Evolutionary conservation across 2,113 vertebrate genomes (phyloP).

Genomic region (Thryonomys swinderianus): DNA sequence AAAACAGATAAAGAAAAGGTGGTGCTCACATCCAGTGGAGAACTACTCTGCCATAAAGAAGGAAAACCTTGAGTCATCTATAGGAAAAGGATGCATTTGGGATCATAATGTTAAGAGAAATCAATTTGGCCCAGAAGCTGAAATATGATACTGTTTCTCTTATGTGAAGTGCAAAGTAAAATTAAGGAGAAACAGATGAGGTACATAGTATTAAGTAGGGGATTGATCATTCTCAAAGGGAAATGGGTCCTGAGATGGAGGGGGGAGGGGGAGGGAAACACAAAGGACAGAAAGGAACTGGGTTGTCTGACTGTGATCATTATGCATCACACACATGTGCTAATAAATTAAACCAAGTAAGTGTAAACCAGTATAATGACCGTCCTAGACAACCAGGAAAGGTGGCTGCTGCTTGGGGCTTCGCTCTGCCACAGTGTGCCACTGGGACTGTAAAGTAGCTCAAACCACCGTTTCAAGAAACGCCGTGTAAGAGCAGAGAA

Average conservation of each 20-base stretch:
- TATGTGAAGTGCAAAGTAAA: not conserved
- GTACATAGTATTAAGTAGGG: not conserved
- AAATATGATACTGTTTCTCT: not conserved
- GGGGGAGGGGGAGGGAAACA: not conserved
- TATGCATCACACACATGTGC: not conserved
- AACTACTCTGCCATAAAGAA: not conserved
- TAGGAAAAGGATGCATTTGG: not conserved
- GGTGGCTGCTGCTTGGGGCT: not conserved
- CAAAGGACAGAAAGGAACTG: not conserved
- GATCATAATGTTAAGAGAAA: not conserved
- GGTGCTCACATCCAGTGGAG: not conserved
- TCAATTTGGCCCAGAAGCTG: not conserved
- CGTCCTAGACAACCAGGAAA: not conserved
- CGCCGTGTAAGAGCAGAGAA: no score
- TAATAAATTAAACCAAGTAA: not conserved
- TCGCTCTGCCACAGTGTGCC: not conserved
- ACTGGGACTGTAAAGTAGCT: slow-evolving; percentile 38
- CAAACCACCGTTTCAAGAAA: not conserved
- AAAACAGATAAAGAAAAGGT: not conserved
- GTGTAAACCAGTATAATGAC: not conserved
- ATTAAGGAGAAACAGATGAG: not conserved
- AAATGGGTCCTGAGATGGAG: not conserved
- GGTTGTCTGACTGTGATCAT: not conserved
- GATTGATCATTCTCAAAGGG: not conserved
- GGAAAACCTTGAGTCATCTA: not conserved